These are phyloP conservation scores for Lagria hirta DNA, from an alignment of 2,888 invertebrate species.

Conservation along the genomic window DNA sequence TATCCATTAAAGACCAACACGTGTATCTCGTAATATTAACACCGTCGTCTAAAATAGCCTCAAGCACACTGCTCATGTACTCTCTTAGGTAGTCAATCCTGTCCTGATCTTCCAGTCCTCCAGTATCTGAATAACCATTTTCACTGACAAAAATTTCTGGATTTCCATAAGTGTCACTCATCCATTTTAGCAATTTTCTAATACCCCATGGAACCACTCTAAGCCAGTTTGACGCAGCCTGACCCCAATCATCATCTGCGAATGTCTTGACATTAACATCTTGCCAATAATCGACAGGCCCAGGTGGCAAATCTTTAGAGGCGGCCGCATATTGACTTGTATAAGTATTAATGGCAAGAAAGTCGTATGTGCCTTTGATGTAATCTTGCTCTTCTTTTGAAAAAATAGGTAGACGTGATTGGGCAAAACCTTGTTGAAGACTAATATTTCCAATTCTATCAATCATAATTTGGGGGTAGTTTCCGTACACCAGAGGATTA, in stretches of 20 bases:
- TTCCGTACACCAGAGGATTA: conserved; percentile 67
- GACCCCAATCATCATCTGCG: conserved; percentile 17
- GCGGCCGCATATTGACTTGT: conserved; percentile 58
- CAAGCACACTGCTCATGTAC: conserved; percentile 54
- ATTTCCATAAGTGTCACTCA: conserved; percentile 30
- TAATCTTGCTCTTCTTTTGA: conserved; percentile 60
- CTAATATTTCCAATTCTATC: conserved; percentile 61
- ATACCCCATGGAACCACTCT: conserved; percentile 32
- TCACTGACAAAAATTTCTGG: conserved; percentile 34
- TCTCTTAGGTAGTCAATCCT: conserved; percentile 35
- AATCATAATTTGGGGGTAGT: conserved; percentile 68
- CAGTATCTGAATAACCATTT: conserved; percentile 31
- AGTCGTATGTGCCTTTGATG: conserved; percentile 67
- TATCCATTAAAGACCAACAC: conserved; percentile 44
- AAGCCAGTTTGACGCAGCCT: conserved; percentile 5
- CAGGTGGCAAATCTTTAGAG: conserved; percentile 9
- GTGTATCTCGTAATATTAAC: conserved; percentile 52
- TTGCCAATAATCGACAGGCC: neutral
- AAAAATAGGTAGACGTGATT: conserved; percentile 66
- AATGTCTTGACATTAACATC: conserved; percentile 6
- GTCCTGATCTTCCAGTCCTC: conserved; percentile 27
- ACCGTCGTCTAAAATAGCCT: conserved; percentile 47
- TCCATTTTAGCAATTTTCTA: conserved; percentile 31
- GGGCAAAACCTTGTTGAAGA: conserved; percentile 47
- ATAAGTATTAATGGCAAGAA: conserved; percentile 76